Conservation (phyloP, 2,888 invertebrate species). For the Drosophila rubida region DNA sequence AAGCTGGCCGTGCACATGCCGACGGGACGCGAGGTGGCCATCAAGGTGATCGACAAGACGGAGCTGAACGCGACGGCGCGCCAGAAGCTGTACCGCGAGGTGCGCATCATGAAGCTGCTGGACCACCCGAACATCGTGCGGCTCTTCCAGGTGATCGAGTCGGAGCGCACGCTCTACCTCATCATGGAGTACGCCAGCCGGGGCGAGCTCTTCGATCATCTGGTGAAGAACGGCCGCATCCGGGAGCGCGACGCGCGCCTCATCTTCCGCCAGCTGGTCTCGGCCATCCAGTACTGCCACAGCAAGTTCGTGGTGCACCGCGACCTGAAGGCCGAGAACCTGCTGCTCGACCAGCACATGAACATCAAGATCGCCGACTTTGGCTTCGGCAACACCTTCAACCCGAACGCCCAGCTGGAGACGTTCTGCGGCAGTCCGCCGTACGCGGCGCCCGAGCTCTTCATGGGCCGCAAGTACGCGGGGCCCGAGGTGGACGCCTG, state of each 20-base stretch:
- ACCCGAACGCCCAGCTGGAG: conserved; percentile 98
- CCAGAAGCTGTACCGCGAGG: conserved; percentile 96
- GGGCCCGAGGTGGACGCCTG: conserved; percentile 99
- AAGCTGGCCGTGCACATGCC: conserved; percentile 99
- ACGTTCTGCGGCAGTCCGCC: conserved; percentile 99
- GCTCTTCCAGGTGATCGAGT: conserved; percentile 99
- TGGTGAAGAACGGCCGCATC: conserved; percentile 98
- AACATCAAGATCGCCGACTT: conserved; percentile 99
- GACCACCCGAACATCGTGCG: conserved; percentile 99
- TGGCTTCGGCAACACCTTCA: conserved; percentile 99
- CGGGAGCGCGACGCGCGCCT: conserved; percentile 98
- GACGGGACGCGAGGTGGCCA: conserved; percentile 99
- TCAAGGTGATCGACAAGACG: conserved; percentile 99
- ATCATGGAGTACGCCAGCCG: conserved; percentile 99
- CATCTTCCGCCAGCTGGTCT: conserved; percentile 99
- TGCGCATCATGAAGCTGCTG: conserved; percentile 99
- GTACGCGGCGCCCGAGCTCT: conserved; percentile 99
- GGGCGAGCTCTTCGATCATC: conserved; percentile 99
- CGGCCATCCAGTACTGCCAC: conserved; percentile 99
- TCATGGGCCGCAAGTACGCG: conserved; percentile 99
- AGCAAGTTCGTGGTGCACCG: conserved; percentile 90
- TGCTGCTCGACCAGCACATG: conserved; percentile 99
- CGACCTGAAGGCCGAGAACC: conserved; percentile 97
- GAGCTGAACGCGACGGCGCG: conserved; percentile 99
- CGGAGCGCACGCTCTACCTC: conserved; percentile 99